Evolutionary conservation across 2,113 vertebrate species (phyloP).

Genomic region (Fregata magnificens): DNA sequence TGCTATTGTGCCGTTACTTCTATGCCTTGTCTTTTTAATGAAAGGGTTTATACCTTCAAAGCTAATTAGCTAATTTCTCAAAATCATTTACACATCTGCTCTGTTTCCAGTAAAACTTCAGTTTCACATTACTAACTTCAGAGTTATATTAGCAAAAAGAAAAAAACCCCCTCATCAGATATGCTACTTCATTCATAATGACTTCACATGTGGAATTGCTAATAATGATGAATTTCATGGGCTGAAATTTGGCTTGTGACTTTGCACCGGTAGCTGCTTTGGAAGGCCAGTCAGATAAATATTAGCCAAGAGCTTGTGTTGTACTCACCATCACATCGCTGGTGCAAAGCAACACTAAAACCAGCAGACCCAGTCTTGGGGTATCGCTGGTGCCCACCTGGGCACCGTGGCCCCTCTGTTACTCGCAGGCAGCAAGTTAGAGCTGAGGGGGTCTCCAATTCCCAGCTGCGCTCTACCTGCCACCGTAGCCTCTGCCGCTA

Average conservation of each 20-base stretch:
- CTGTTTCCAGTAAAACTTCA: conserved; percentile 5
- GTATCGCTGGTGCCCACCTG: accelerated
- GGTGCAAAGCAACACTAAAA: not conserved
- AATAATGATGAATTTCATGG: not conserved
- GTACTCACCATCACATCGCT: not conserved
- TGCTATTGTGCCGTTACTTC: not conserved
- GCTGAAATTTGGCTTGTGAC: not conserved
- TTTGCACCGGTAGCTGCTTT: not conserved
- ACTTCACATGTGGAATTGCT: not conserved
- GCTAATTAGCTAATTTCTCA: conserved; percentile 52
- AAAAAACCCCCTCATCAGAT: not conserved
- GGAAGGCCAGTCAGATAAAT: not conserved
- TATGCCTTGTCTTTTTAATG: conserved; percentile 28
- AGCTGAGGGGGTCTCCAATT: not conserved
- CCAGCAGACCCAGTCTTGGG: not conserved
- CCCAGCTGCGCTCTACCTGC: not conserved
- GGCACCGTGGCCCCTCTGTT: not conserved
- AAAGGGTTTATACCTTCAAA: conserved; percentile 19
- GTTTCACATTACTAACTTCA: not conserved
- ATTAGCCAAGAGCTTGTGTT: not conserved
- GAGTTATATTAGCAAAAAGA: not conserved
- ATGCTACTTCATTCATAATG: not conserved
- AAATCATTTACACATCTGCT: conserved; percentile 46
- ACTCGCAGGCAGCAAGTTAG: not conserved
- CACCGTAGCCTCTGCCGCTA: accelerated